Evolutionary conservation across 1,140 invertebrate species (phyloP), one percentile per base, ranked within the genome.

Genomic region (Drosophila chauvacae): DNA sequence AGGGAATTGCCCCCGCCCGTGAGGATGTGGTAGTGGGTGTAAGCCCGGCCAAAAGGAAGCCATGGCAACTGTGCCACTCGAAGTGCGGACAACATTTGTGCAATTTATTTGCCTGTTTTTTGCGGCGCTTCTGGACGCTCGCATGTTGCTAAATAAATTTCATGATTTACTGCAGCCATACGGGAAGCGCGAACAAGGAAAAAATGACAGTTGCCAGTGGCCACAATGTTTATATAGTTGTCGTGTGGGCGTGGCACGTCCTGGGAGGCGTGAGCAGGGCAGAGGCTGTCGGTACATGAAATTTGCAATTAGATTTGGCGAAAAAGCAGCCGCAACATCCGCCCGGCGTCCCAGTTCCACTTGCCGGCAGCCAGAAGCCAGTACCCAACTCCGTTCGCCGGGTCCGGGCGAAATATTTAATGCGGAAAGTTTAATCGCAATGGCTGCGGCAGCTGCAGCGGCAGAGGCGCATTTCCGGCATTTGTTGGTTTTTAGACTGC

Each of bases 261-360:
- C 51, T 37, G 45, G 44, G 33, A 18, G 48, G 50, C 60, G 61
- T 61, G 70, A 48, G 77, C 63, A 65, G 62, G 42, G 20, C 48
- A 26, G 51, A 50, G 48, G 71, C 79, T 77, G 65, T 57, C 50
- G 80, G 68, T 70, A 88, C 78, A 90, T 90, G 83, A 88, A 88
- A 85, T 88, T 88, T 81, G 84, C 84, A 88, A 88, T 88, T 88
- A 88, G 81, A 90, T 88, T 90, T 90, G 74, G 80, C 68, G 47
- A 70, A 88, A 83, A 88, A 79, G 72, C 68, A 77, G 68, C 83
- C 83, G 44, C 84, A 87, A 65, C 80, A 80, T 77, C 77, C 81
- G 77, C 39, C 63, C 28, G 28, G 33, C 63, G 75, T 64, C 51
- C 57, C 44, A 73, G 39, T 47, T 73, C 51, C 64, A 50, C 37